A percentile compares a stretch with the other conserved stretches of the same genome.
These are phyloP conservation scores for Cuniculus paca DNA, from an alignment of 2,797 vertebrate genomes.

Conservation along the genomic window DNA sequence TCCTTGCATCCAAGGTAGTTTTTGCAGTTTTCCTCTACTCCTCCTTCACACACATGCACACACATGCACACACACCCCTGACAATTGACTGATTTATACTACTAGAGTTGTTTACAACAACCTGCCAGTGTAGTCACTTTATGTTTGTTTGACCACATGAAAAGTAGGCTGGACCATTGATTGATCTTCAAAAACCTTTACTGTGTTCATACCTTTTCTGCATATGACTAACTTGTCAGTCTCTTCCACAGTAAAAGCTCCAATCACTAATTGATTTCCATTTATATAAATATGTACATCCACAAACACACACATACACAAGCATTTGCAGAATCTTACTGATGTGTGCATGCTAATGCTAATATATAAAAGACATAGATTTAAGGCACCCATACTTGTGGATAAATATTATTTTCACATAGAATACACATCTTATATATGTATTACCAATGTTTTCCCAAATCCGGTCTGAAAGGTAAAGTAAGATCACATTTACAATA, in stretches of 20 bases:
- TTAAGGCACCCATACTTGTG: background rate
- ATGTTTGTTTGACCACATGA: background rate
- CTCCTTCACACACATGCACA: background rate
- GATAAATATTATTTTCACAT: background rate
- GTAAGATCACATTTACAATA: background rate
- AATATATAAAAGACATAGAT: background rate
- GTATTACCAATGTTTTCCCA: background rate
- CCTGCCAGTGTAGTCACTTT: background rate
- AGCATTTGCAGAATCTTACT: background rate
- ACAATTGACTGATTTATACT: background rate
- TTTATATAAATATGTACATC: background rate
- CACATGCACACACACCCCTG: background rate
- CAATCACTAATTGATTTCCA: background rate
- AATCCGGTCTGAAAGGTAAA: background rate
- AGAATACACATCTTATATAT: background rate
- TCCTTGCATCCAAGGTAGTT: background rate
- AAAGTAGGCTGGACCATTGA: background rate
- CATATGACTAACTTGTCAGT: background rate
- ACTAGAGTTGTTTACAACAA: background rate
- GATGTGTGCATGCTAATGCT: background rate
- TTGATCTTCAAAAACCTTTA: background rate
- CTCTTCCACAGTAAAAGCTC: slow-evolving; percentile 1
- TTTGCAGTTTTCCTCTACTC: background rate
- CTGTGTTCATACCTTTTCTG: background rate
- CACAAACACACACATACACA: background rate